Evolutionary conservation across 2,888 invertebrate genomes (phyloP), one percentile per base, ranked within the genome.

Genomic region (Atrina japonica): DNA sequence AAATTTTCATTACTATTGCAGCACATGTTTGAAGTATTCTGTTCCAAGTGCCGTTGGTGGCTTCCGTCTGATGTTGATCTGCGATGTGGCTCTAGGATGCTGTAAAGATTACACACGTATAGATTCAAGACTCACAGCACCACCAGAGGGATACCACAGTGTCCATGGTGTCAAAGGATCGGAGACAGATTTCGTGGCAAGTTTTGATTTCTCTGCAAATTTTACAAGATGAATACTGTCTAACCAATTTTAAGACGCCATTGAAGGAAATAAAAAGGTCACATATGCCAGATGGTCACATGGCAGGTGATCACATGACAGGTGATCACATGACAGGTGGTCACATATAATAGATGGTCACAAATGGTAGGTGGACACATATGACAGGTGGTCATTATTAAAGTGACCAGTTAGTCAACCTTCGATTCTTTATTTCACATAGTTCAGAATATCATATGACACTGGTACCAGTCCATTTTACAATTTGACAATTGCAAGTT

Each of bases 101-200:
- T 60, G 49, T 18, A 69, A 47, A 60, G 72, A 79, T 6, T 50
- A 66, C 43, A 70, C 49, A 43, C 69, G 70, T 29, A 59, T 68
- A 30, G 59, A 80, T 43, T 5, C 58, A 0, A 58, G 66, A 23
- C 75, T 86, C 35, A 84, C 66, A 25, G 66, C 72, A 7, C 80
- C 87, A 21, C 88, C 87, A 35, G 63, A 66, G 53, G 86, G 85
- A 25, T 87, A 78, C 73, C 73, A 88, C 70, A 86, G 87, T 64
- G 77, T 81, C 14, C 84, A 83, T 67, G 88, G 86, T n/a, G 81
- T 86, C 16, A 81, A 78, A 63, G 25, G 43, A 14, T 66, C 77
- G 21, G 58, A 53, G 16, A 55, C 60, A 52, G 56, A 68, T 18
- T 68, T 68, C 47, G 14, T 43, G 49, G 68, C 61, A 52, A 25